Conservation (phyloP, 2,888 invertebrate species). For the Cistogaster globosa region DNA sequence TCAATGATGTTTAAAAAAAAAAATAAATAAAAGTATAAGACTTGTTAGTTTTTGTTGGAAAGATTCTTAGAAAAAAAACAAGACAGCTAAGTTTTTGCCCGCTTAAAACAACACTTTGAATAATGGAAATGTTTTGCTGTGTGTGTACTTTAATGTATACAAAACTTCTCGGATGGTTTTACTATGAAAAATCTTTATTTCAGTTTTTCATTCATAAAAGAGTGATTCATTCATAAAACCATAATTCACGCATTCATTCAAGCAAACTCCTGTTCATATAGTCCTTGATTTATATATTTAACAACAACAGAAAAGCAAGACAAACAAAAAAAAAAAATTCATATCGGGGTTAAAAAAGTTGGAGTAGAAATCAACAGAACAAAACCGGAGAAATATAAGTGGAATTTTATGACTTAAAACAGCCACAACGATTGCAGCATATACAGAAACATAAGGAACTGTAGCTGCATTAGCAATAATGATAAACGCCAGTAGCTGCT, state of each 20-base stretch:
- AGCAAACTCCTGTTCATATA: conserved; percentile 59
- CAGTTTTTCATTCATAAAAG: conserved; percentile 65
- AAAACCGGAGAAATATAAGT: conserved; percentile 58
- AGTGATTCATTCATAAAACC: conserved; percentile 73
- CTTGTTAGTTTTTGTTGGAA: neutral
- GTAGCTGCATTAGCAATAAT: conserved; percentile 26
- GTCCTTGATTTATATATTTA: conserved; percentile 52
- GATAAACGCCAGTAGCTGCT: conserved; percentile 23
- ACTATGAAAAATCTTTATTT: conserved; percentile 43
- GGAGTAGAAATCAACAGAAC: conserved; percentile 55
- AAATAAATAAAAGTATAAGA: neutral
- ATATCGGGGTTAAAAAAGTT: conserved; percentile 18
- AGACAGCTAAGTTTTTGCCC: conserved; percentile 10
- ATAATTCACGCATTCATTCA: conserved; percentile 70
- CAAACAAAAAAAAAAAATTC: conserved; percentile 16
- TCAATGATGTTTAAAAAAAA: conserved; percentile 12
- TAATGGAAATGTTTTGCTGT: neutral
- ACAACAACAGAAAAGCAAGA: neutral
- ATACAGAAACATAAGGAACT: conserved; percentile 7
- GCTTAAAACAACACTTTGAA: conserved; percentile 26
- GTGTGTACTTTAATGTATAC: conserved; percentile 9
- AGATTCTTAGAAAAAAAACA: conserved; percentile 6
- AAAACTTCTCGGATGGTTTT: conserved; percentile 30
- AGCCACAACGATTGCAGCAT: conserved; percentile 37
- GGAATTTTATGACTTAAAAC: conserved; percentile 64